Base-by-base conservation (phyloP, 2,888 invertebrate species). In the Amphimallon solstitiale region DNA sequence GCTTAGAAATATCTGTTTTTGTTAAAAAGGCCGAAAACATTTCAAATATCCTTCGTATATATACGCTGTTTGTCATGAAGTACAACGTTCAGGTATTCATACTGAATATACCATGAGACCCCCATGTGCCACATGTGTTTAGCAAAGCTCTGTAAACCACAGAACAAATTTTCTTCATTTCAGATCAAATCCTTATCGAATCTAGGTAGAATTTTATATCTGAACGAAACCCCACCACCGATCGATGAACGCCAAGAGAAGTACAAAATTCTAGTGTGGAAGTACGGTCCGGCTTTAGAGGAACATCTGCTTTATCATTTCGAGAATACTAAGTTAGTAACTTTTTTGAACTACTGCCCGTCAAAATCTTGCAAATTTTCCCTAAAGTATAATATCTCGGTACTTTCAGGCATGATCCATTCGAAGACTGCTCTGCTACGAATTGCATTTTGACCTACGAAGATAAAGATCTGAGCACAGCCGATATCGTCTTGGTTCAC, bases 401-500 rank as follows among this genome's bases (percentile, higher is more conserved):
- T 23, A 49, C 49, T 40, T 62, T 66, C 76, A 87, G 87, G 40
- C 79, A 78, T 59, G 84, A 88, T 68, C 86, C 88, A 0, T 85
- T 90, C 75, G 79, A 80, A 23, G 76, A 79, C 15, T 91, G 90
- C 76, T 85, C 87, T 54, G 89, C 89, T 0, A 81, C 81, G 12
- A 89, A 90, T 75, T 91, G 91, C 74, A 73, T 81, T 64, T 81
- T 91, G 69, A 86, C 87, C 7, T 88, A 89, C 66, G 77, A 86
- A 2, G 82, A 85, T 7, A 71, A 73, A 2, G 81, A 83, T 17
- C 70, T 89, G 9, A 66, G 78, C 0, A 76, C 75, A 4, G 89
- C 90, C 0, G 90, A 91, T 75, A 89, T 91, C 0, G 89, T 92
- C 0, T 73, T 89, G 12, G 85, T 89, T 73, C 89, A 88, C 72